Evolutionary conservation across 2,888 invertebrate genomes (phyloP), one percentile per base, ranked within the genome.

Genomic region (Xylota sylvarum): DNA sequence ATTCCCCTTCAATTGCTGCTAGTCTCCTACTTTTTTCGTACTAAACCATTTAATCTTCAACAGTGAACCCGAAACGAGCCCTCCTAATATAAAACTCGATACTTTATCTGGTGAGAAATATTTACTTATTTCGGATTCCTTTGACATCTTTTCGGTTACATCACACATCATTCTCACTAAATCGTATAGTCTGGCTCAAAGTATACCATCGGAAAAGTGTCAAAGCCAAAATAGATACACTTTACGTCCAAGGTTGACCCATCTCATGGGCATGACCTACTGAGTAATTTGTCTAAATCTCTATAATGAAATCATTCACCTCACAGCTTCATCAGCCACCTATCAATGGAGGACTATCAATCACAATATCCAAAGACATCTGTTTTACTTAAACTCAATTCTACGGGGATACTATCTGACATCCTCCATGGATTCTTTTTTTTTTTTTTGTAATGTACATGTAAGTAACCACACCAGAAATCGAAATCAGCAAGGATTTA

Each of bases 351-450:
- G 62, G 69, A 80, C 84, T 80, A 88, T 88, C 88, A 88, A 88
- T 88, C 88, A 88, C 88, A 88, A 88, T 88, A 82, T 85, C 79
- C 82, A 72, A 88, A 87, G 88, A 88, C 88, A 88, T 88, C 88
- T 88, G 88, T 88, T 88, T 88, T 85, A 88, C 88, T 88, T 88
- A 88, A 82, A 79, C 76, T 83, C 85, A 88, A 88, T 83, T 87
- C 88, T 74, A 79, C 72, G 60, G 88, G 87, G 81, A 88, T 87
- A 78, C 80, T 43, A 37, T 83, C 76, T 76, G 84, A 70, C 84
- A 65, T 83, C 62, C 80, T 1, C 23, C 23, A 23, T 23, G 23
- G 23, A 3, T 23, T 23, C 23, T 23, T 23, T 23, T 23, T 23
- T 23, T 23, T 23, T 23, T 23, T 23, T 23, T 23, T 23, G 23